Base-by-base conservation (phyloP, 2,797 vertebrate species). In the Champsocephalus esox region DNA sequence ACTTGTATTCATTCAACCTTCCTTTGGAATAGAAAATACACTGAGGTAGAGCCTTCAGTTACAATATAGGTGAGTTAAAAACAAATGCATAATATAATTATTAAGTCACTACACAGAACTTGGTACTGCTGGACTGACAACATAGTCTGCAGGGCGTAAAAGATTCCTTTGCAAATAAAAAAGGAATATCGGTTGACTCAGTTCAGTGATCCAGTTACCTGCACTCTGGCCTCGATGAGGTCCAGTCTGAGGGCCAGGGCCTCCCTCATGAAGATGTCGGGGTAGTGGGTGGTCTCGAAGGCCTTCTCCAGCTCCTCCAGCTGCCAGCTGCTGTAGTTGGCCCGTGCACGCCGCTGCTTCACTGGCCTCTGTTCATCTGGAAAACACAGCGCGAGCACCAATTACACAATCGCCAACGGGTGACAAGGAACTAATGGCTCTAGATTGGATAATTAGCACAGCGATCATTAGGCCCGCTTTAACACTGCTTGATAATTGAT, bases 321-420 rank as follows among this genome's bases (percentile, higher is more conserved):
- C 91, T 96, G 95, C 95, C 96, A 97, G 93, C 95, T 96, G 95
- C 95, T 96, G 94, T 96, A 96, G 94, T 96, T 96, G 91, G 95
- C 96, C 76, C 96, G 92, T 3, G 96, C 94, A 0, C 96, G 94
- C 73, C 96, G 92, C 88, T 96, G 96, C 92, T 96, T 96, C 91
- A 94, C 94, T 85, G 95, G 96, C 90, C 95, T 94, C 79, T 93
- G 94, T 89, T 96, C 95, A 92, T 96, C 96, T 97, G 94, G 93
- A 95, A 94, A 93, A 91, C 82, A 76, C 82, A 82, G 88, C 82
- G 77, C 89, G 70, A 92, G 91, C 86, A 86, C 87, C 94, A 94
- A 94, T 95, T 95, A 95, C 88, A 91, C 90, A 86, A 88, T 92
- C 79, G 92, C 94, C 94, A 92, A 92, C 80, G 93, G 92, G 91